Evolutionary conservation across 2,888 invertebrate species (phyloP), one percentile per base, ranked within the genome.

Genomic region (Archips crataeganus): DNA sequence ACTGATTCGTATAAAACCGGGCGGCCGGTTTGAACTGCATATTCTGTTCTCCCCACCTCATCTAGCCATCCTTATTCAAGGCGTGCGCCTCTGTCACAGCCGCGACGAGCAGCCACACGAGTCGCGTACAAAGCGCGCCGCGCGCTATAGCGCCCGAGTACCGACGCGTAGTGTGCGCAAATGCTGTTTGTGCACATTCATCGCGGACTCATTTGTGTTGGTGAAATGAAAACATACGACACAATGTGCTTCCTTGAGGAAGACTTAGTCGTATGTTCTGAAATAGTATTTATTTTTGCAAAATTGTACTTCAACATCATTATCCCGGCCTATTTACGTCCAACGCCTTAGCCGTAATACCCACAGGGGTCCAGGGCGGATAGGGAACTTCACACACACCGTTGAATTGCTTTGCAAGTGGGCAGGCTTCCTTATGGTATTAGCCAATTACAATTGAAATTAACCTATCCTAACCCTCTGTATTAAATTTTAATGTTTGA

Each of bases 151-250:
- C 36, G 11, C 23, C 4, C 8, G 32, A 6, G 49, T 59, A 69
- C 63, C 39, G 49, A 11, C 34, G 59, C 42, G 15, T 10, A 36
- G 65, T 51, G 51, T 51, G 49, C 11, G 47, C 34, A 36, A n/a
- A n/a, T 10, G 65, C 49, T 59, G 73, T 69, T 64, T 73, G 63
- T 73, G 63, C 63, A 13, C 59, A 69, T 69, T 68, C 73, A 69
- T 73, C 68, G 13, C 45, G 39, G 68, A 57, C 11, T 63, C 63
- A 68, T 73, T 73, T 73, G 72, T 59, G 49, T 32, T 3, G 10
- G 11, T 32, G 59, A 49, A 69, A 73, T 59, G 68, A 69, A 62
- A 36, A 32, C 13, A 47, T 15, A 34, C 8, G 54, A 45, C 62
- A 11, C 9, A 51, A 23, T 66, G 66, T 45, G 23, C 23, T 23